Evolutionary conservation across 2,113 vertebrate species (phyloP).

Genomic region (Vidua chalybeata): DNA sequence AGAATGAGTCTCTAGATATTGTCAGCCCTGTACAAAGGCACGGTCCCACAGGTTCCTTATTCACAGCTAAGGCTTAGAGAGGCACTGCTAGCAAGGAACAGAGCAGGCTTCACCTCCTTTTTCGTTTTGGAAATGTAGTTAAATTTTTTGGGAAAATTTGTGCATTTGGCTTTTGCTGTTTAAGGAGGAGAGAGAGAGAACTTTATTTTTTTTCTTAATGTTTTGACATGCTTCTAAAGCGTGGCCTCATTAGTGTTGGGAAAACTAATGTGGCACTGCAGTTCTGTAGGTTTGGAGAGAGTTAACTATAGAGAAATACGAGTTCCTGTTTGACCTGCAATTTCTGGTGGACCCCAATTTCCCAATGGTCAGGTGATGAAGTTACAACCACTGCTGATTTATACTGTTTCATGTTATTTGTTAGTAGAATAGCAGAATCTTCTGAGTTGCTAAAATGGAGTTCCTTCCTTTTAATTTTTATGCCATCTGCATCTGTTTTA

Average conservation of each 20-base stretch:
- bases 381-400: neutral
- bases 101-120: neutral
- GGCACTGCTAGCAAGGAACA: neutral
- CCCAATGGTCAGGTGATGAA: rapidly evolving
- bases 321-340: neutral
- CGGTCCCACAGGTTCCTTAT: neutral
- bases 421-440: neutral
- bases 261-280: neutral
- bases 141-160: neutral
- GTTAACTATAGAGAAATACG: neutral
- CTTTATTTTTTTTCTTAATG: neutral
- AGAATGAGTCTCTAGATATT: neutral
- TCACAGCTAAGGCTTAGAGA: neutral
- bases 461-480: neutral
- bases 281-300: neutral
- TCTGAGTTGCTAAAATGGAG: neutral
- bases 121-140: neutral
- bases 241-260: neutral
- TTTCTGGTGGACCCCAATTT: neutral
- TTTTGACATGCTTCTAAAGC: neutral
- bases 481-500: neutral
- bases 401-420: neutral
- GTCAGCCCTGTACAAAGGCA: neutral
- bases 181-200: neutral
- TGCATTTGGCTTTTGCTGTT: neutral